Percentiles rank a stretch among this genome's conserved stretches.
These are phyloP conservation scores for Jaculus jaculus DNA, from an alignment of 2,113 vertebrate species.

Conservation along the genomic window DNA sequence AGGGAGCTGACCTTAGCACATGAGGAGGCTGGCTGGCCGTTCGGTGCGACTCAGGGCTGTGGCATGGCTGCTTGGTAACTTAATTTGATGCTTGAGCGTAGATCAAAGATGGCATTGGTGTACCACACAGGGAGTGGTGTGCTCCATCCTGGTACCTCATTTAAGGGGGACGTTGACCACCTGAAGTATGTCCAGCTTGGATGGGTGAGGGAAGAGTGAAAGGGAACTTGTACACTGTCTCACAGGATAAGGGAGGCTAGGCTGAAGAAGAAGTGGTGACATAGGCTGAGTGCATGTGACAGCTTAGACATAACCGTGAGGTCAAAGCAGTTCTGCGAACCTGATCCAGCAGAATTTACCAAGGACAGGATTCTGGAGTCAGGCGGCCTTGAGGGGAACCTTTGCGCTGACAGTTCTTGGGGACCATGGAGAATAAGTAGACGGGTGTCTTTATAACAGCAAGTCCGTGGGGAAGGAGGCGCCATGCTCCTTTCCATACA, in stretches of 20 bases:
- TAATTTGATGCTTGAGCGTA: slow-evolving; percentile 52
- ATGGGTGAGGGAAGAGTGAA: not conserved
- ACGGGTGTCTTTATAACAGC: not conserved
- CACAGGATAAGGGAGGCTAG: not conserved
- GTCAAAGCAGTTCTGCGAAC: not conserved
- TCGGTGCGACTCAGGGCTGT: slow-evolving; percentile 44
- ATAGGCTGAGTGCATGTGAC: not conserved
- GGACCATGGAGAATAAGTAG: not conserved
- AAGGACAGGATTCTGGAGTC: too few relatives aligned
- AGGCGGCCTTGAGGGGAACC: not conserved
- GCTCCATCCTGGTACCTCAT: slow-evolving; percentile 27
- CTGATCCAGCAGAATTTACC: not conserved
- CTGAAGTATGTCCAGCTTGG: not conserved
- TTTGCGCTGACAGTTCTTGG: too few relatives aligned
- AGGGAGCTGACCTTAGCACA: slow-evolving; percentile 34
- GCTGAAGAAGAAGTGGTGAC: not conserved
- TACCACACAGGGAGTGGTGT: not conserved
- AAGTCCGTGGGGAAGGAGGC: too few relatives aligned
- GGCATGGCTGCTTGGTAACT: slow-evolving; percentile 48
- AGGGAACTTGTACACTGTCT: not conserved
- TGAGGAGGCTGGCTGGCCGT: slow-evolving; percentile 2
- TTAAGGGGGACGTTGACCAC: slow-evolving; percentile 33
- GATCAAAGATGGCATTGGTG: slow-evolving; percentile 30
- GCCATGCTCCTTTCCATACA: too few relatives aligned
- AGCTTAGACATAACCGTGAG: not conserved